Base-by-base conservation (phyloP, 2,888 invertebrate genomes). In the Cerceris ruficornis region DNA sequence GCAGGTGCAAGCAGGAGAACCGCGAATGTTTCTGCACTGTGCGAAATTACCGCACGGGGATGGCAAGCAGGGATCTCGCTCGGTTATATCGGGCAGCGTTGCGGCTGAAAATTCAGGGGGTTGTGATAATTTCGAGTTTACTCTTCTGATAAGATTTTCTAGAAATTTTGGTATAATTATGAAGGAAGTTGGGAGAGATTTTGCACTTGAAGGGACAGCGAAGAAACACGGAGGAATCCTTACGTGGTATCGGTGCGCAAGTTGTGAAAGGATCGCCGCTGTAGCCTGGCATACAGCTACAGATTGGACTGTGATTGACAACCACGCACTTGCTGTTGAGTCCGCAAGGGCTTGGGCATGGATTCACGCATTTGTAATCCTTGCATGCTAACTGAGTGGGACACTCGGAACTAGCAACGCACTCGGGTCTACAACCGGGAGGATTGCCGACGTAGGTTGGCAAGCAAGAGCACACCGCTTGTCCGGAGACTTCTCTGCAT, bases 1-100 rank as follows among this genome's bases (percentile, higher is more conserved):
- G 73, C 94, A 94, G n/a, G 92, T 91, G 83, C 94, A 94, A 0
- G 92, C 88, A 7, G 93, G 75, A 13, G 77, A 83, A 7, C 74
- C 82, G 6, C 95, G 95, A 80, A 93, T 92, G 86, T 94, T 95
- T 89, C 93, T 94, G 88, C 96, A 96, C 88, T 94, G 92, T 6
- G 96, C 94, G 89, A 96, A 95, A n/a, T 94, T 94, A 17, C 96
- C 96, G 87, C 96, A 96, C 7, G 96, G 95, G 43, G 95, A 95
- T 60, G 95, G 95, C 64, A 94, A 92, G 88, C 96, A 96, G 15
- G 95, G 95, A 75, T 95, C 85, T 55, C 11, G 70, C 4, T 74
- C 86, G 95, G 92, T 46, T 14, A 49, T 64, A n/a, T 55, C 65
- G 4, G 76, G 69, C 41, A 65, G 49, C 11, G 91, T 96, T 96